Evolutionary conservation across 2,797 vertebrate species (phyloP), one percentile per base, ranked within the genome.

Genomic region (Balearica regulorum): DNA sequence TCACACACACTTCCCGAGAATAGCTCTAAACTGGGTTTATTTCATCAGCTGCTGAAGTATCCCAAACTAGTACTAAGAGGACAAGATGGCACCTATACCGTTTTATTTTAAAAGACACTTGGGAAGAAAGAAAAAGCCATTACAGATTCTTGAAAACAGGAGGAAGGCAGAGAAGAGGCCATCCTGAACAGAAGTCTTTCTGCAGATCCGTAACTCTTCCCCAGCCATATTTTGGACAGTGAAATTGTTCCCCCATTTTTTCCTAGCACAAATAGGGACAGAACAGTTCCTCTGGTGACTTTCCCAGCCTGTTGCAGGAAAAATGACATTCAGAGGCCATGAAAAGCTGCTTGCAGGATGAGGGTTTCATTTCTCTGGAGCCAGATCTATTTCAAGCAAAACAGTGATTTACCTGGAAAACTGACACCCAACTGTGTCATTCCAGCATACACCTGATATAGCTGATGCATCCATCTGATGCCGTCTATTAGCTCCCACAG

Each of bases 11-110:
- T 97, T 97, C 73, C 85, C 8, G 0, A 94, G 93, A 93, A 96
- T 16, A 65, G 96, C 91, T 96, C 90, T 91, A 94, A 89, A 93
- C 71, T 48, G 55, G 29, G 93, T 96, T 98, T 97, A 97, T 98
- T 97, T 96, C 97, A 97, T 97, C 95, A 97, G 97, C 96, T 97
- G 97, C 96, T 96, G 84, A 97, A 98, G 95, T 83, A 97, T 94
- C 97, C 97, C 96, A 92, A 97, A 96, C 96, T 93, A 97, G 80
- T 75, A 93, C 93, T 95, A 95, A 93, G 94, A 96, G 55, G 83
- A 95, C 87, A 96, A 94, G 95, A 90, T 92, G 91, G 96, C 92
- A 96, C 2, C n/a, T 89, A 91, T 46, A 20, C 69, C 1, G 9
- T 87, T 94, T 90, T 55, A 62, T 84, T 92, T 80, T 93, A 90